phyloP scores from a whole-genome alignment of 2,113 vertebrate genomes.

The Trinectes maculatus region DNA sequence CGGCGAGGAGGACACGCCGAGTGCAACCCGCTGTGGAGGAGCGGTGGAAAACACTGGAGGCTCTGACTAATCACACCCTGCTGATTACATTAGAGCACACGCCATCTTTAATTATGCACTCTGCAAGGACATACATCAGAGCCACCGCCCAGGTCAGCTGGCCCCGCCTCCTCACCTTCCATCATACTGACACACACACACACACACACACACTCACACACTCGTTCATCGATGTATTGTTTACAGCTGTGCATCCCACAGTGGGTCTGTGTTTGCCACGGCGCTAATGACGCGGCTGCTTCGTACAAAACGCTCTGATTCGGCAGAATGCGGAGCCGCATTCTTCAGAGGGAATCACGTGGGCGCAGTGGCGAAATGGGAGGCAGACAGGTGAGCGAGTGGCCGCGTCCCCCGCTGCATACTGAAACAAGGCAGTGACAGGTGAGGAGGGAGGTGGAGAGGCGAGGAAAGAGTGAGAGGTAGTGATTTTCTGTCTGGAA shows the following conservation, averaged over 20 bases:
- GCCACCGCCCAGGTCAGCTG: no score
- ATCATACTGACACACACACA: constrained; percentile 37
- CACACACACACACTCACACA: neutral
- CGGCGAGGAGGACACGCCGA: no score
- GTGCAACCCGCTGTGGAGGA: no score
- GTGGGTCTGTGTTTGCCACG: constrained; percentile 15
- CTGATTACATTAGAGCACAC: constrained; percentile 62
- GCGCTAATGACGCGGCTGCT: constrained; percentile 47
- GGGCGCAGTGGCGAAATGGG: constrained; percentile 44
- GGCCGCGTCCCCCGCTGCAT: no score
- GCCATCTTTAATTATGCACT: constrained; percentile 67
- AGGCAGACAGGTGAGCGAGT: no score
- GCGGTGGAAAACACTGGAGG: constrained; percentile 51
- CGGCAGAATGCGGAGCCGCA: constrained; percentile 31
- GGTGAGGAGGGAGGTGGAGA: constrained; percentile 25
- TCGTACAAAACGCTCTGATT: constrained; percentile 44
- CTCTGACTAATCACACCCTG: constrained; percentile 55
- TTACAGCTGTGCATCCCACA: constrained; percentile 54
- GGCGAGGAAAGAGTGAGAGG: constrained; percentile 68
- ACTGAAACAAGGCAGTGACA: no score
- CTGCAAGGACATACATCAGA: constrained; percentile 2
- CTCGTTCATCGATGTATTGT: constrained; percentile 59
- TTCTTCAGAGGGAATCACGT: constrained; percentile 58
- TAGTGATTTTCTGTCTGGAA: constrained; percentile 74
- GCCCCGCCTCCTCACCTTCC: constrained; percentile 52